These are phyloP conservation scores for Moxostoma hubbsi DNA, from an alignment of 2,797 vertebrate genomes.

Conservation along the genomic window DNA sequence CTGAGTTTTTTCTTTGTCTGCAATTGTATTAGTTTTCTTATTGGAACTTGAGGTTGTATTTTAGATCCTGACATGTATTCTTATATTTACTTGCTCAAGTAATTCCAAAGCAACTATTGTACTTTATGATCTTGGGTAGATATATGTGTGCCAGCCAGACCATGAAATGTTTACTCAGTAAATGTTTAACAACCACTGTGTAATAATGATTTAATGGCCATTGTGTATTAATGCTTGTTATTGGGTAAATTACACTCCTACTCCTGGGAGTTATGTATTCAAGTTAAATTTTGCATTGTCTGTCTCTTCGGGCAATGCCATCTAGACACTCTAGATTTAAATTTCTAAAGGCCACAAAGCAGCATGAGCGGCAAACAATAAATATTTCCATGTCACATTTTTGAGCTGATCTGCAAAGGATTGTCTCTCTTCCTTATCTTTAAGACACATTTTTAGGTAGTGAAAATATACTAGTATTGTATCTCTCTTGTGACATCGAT, in stretches of 20 bases:
- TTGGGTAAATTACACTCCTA: neutral
- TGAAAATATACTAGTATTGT: neutral
- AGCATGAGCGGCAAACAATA: neutral
- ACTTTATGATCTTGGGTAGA: no score
- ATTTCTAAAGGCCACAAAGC: slow-evolving; percentile 10
- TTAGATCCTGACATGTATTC: no score
- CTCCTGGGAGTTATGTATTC: slow-evolving; percentile 3
- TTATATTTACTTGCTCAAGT: no score
- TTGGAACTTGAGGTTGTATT: no score
- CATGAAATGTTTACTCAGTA: neutral
- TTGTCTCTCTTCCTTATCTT: neutral
- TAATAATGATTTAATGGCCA: neutral
- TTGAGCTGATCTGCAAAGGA: neutral
- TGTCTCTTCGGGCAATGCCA: neutral
- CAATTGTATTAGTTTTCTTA: no score
- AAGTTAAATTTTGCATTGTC: neutral
- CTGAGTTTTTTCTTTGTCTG: no score
- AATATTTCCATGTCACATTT: neutral
- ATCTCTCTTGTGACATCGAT: slow-evolving; percentile 6
- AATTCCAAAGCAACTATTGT: no score
- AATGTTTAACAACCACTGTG: neutral
- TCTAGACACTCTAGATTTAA: neutral
- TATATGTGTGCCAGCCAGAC: neutral
- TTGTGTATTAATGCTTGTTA: slow-evolving; percentile 3
- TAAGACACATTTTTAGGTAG: neutral